Base-by-base conservation (phyloP, 2,888 invertebrate species). In the Epistrophe grossulariae region DNA sequence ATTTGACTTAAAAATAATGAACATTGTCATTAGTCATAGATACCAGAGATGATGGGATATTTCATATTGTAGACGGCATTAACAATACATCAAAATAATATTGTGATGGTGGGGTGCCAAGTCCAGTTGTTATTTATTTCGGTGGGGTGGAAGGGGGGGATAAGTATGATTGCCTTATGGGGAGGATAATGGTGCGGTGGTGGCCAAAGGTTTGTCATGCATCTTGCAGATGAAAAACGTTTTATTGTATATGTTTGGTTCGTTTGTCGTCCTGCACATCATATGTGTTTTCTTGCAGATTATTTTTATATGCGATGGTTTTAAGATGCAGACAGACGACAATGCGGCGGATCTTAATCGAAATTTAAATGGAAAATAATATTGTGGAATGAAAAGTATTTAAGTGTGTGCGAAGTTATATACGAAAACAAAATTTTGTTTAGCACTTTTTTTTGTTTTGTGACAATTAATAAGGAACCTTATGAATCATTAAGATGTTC, bases 21-120 rank as follows among this genome's bases (percentile, higher is more conserved):
- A 91, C 91, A 91, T 92, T 89, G 90, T 91, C 92, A 91, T 91
- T 91, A 91, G 91, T 91, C 92, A 91, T 92, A 90, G 90, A 88
- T 88, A 90, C 90, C 89, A 91, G 88, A 83, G 84, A 88, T 88
- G 88, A 88, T 88, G 84, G 84, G 79, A 88, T 88, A 88, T 88
- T 80, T 88, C 88, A 88, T 88, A 88, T 88, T 50, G 84, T 82
- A 84, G 83, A 84, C 88, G 79, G 88, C 88, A 84, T 84, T 79
- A 88, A 84, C 79, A 74, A 82, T 88, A 88, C 79, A 84, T 88
- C 79, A 88, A 88, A 70, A 64, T 28, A 88, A 80, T 62, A 66
- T 87, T 79, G 57, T 83, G n/a, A n/a, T n/a, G 59, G 50, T 83
- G 59, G 74, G 71, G 59, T 68, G 70, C 80, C 68, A 80, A 57